phyloP scores from a whole-genome alignment of 2,113 vertebrate species.

The Nestor notabilis region DNA sequence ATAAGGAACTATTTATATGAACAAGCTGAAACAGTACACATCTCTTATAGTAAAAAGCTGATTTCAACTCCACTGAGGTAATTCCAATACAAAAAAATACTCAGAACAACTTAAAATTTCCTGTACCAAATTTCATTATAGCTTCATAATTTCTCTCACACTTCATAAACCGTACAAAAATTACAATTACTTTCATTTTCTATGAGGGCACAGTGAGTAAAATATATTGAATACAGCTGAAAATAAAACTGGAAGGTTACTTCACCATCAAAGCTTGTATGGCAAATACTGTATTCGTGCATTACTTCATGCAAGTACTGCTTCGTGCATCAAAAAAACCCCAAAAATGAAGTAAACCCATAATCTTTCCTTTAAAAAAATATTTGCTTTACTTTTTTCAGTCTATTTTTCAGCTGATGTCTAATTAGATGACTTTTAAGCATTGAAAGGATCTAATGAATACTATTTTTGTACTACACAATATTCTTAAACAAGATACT shows the following conservation, averaged over 20 bases:
- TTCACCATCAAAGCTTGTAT: neutral
- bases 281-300: neutral
- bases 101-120: neutral
- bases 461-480: neutral
- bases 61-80: neutral
- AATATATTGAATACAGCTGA: neutral
- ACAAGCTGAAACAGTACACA: neutral
- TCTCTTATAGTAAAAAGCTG: neutral
- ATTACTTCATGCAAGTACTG: too few species aligned
- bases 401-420: neutral
- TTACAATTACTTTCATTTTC: neutral
- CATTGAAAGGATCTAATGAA: neutral
- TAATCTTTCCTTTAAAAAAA: neutral
- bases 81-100: neutral
- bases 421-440: neutral
- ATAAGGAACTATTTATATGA: neutral
- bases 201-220: neutral
- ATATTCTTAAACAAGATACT: neutral
- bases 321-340: neutral
- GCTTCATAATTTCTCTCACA: neutral
- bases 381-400: neutral
- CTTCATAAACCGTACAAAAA: neutral
- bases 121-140: neutral
- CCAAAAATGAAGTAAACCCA: neutral
- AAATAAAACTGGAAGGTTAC: neutral